Evolutionary conservation across 2,888 invertebrate genomes (phyloP), one percentile per base, ranked within the genome.

Genomic region (Drosophila gaucha): DNA sequence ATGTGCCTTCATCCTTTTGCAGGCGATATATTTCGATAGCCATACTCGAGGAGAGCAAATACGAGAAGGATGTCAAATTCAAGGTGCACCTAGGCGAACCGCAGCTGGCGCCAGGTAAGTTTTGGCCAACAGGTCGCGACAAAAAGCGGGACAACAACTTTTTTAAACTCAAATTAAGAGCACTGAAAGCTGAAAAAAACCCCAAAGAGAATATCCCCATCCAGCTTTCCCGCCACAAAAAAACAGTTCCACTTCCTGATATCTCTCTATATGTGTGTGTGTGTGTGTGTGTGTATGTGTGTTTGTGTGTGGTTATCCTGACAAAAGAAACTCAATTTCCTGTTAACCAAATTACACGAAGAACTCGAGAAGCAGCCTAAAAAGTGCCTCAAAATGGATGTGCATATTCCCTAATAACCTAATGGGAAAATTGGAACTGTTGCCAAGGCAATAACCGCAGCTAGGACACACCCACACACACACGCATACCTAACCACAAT

Each of bases 41-140:
- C 85, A 97, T 99, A 72, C 94, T 97, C 77, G 99, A 99, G 93
- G 98, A 98, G 90, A 99, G 99, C 92, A 98, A 98, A 90, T 99
- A 99, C 92, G 98, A 99, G 92, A 98, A 99, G 92, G 97, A 98
- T 90, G 97, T 98, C 30, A 94, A 96, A 20, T 98, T 99, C 92
- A 97, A 96, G 92, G 96, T 99, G 12, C 96, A 98, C 90, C 93
- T 99, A 24, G 97, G 96, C 8, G 96, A 97, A 79, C 99, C 99
- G 12, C 95, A 95, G 89, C 94, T 96, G 91, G 94, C 96, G 80
- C 96, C 96, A 93, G 97, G 97, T 97, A 94, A 95, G 83, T 75
- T 54, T 20, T 20, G 36, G 20, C 18, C 58, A 26, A 50, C 55
- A 64, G 16, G 38, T 20, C 18, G 52, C 52, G 57, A 46, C 58